These are phyloP conservation scores for Akabosia matsudoensis DNA, from an alignment of 1,140 invertebrate species.

Conservation along the genomic window DNA sequence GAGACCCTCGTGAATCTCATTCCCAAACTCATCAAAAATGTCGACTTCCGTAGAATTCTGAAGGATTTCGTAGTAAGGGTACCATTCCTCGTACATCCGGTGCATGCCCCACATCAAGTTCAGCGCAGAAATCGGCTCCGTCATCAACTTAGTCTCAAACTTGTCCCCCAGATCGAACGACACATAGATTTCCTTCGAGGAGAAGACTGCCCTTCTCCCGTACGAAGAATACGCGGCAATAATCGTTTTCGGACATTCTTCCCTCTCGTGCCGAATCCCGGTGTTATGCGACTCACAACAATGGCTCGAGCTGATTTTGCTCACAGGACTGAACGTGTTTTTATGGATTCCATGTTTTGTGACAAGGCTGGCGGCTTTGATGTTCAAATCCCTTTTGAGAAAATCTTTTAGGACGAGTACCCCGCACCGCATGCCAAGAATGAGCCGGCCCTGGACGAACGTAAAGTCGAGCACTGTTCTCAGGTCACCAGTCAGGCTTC, in stretches of 20 bases:
- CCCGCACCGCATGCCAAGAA: slow-evolving; percentile 34
- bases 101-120: slow-evolving; percentile 36
- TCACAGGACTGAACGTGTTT: slow-evolving; percentile 1
- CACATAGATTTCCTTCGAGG: slow-evolving; percentile 2
- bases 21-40: no score
- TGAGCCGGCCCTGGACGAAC: slow-evolving; percentile 27
- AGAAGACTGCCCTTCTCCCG: neutral
- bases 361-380: neutral
- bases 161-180: slow-evolving; percentile 29
- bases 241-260: neutral
- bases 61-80: neutral
- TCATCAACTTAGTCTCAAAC: slow-evolving; percentile 23
- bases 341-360: neutral
- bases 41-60: no score
- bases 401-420: slow-evolving; percentile 18
- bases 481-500: neutral
- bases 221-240: neutral
- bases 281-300: no score
- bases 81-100: slow-evolving; percentile 2
- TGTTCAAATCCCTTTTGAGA: neutral
- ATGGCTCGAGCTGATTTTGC: neutral
- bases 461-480: slow-evolving; percentile 25
- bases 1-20: no score
- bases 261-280: no score
- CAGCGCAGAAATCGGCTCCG: neutral